These are phyloP conservation scores for Hemicentrotus pulcherrimus DNA, from an alignment of 35 echinoderm and acorn worm genomes.

Conservation along the genomic window DNA sequence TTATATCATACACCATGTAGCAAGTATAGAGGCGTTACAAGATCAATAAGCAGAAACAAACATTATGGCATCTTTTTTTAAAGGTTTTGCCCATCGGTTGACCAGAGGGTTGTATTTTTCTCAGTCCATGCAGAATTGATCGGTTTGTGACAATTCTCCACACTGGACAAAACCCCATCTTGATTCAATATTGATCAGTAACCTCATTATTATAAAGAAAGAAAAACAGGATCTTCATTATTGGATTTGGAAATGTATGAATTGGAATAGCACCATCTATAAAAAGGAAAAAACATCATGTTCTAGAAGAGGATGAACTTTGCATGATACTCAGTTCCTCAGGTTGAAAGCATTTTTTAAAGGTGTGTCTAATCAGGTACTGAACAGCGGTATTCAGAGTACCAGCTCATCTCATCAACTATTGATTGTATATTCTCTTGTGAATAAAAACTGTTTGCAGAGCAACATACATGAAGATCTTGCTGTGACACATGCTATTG, in stretches of 20 bases:
- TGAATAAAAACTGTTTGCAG: not conserved
- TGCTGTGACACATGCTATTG: not conserved
- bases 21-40: not conserved
- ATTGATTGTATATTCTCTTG: not conserved
- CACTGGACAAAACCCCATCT: not conserved
- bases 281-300: not conserved
- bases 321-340: not conserved
- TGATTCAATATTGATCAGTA: too few relatives aligned
- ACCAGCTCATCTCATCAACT: not conserved
- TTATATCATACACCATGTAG: too few relatives aligned
- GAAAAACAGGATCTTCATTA: not conserved
- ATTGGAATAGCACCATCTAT: not conserved
- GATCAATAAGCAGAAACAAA: not conserved
- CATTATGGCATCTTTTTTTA: not conserved
- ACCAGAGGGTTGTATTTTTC: not conserved
- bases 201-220: not conserved
- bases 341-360: not conserved
- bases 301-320: not conserved
- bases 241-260: not conserved
- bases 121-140: not conserved
- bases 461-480: not conserved
- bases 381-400: not conserved
- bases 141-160: not conserved
- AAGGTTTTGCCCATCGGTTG: not conserved
- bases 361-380: not conserved